phyloP scores from a whole-genome alignment of 2,888 invertebrate genomes.

The Rhogogaster chlorosoma region DNA sequence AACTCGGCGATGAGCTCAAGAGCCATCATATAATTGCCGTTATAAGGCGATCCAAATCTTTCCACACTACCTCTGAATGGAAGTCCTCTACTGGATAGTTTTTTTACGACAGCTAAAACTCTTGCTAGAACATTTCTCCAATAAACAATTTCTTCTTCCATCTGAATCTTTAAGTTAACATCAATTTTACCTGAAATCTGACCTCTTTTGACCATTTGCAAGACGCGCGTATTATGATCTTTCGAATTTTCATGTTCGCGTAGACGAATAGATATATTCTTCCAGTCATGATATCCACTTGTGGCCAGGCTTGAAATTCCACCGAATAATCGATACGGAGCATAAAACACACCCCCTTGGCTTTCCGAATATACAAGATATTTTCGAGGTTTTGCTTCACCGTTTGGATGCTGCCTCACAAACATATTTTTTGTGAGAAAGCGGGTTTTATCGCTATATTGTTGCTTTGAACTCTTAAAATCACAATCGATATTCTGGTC shows the following conservation, averaged over 20 bases:
- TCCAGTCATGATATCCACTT: conserved; percentile 45
- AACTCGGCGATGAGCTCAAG: conserved; percentile 48
- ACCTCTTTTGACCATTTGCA: conserved; percentile 22
- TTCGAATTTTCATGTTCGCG: conserved; percentile 47
- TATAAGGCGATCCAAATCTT: conserved; percentile 44
- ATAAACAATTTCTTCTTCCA: conserved; percentile 48
- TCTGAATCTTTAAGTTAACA: conserved; percentile 27
- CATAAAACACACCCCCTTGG: conserved; percentile 39
- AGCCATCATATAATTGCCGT: conserved; percentile 52
- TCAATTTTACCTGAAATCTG: conserved; percentile 1
- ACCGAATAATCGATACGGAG: conserved; percentile 46
- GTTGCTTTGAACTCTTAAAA: conserved; percentile 25
- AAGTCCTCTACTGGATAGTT: conserved; percentile 44
- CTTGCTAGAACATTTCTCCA: conserved; percentile 35
- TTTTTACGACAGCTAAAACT: conserved; percentile 47
- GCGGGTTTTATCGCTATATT: conserved; percentile 28
- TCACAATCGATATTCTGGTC: conserved; percentile 38
- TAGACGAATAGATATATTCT: conserved; percentile 45
- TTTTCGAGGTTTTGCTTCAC: conserved; percentile 35
- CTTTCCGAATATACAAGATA: conserved; percentile 48
- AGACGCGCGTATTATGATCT: conserved; percentile 42
- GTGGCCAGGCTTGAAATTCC: conserved; percentile 10
- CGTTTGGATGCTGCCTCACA: conserved; percentile 26
- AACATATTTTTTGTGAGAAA: conserved; percentile 20
- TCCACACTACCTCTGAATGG: conserved; percentile 36